phyloP scores from a whole-genome alignment of 1,140 invertebrate species.

The Orussus abietinus region DNA sequence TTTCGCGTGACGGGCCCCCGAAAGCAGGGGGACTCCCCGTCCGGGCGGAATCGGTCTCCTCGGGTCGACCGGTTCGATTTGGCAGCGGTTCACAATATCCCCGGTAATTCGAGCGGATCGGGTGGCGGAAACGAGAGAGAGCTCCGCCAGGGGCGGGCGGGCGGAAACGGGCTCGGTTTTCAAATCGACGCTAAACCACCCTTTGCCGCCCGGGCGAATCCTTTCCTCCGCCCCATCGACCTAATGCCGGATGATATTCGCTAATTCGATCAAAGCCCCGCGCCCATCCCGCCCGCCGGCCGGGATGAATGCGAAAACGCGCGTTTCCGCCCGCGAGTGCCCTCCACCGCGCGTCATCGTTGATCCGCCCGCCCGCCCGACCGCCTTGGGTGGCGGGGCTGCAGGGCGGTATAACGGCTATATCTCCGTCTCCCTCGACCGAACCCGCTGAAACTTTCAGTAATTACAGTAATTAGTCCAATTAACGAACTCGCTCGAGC shows the following conservation, averaged over 20 bases:
- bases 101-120: too few relatives aligned
- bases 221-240: too few relatives aligned
- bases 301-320: constrained; percentile 35
- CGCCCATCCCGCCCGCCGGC: background rate
- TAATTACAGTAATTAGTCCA: constrained; percentile 56
- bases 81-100: background rate
- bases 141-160: too few relatives aligned
- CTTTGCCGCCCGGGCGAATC: too few relatives aligned
- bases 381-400: constrained; percentile 20
- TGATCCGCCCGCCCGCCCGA: constrained; percentile 34
- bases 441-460: constrained; percentile 50
- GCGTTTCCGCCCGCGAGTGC: constrained; percentile 33
- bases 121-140: too few relatives aligned
- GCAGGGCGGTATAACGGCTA: constrained; percentile 37
- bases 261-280: constrained; percentile 26
- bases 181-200: too few relatives aligned
- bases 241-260: constrained; percentile 22
- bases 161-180: too few relatives aligned
- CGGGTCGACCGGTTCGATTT: too few relatives aligned
- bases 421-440: constrained; percentile 31
- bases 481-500: constrained; percentile 53
- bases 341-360: constrained; percentile 32
- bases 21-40: too few relatives aligned
- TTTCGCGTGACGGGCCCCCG: too few relatives aligned
- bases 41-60: too few relatives aligned